These are phyloP conservation scores for Drosophila cognata DNA, from an alignment of 2,888 invertebrate genomes.

Conservation along the genomic window DNA sequence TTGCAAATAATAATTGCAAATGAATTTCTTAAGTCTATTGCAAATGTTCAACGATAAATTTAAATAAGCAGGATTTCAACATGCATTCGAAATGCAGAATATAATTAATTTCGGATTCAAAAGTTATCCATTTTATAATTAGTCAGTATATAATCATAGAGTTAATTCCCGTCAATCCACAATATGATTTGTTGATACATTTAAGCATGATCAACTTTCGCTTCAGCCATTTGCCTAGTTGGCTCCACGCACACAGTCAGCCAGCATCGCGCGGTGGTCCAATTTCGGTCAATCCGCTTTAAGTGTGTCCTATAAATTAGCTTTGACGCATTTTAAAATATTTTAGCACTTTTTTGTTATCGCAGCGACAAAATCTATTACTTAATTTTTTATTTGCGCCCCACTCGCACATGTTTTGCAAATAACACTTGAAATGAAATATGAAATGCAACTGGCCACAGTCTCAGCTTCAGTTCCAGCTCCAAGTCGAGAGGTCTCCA, in stretches of 20 bases:
- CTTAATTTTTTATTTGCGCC: constrained; percentile 77
- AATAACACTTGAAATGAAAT: constrained; percentile 76
- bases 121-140: neutral
- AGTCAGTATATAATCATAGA: neutral
- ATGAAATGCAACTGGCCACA: constrained; percentile 72
- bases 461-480: constrained; percentile 3
- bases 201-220: constrained; percentile 52
- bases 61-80: neutral
- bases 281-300: constrained; percentile 54
- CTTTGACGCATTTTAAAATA: constrained; percentile 76
- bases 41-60: neutral
- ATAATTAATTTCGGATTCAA: neutral
- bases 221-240: constrained; percentile 34
- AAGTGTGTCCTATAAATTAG: constrained; percentile 69
- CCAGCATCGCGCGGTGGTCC: constrained; percentile 56
- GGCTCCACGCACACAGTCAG: constrained; percentile 3
- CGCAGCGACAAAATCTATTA: constrained; percentile 78
- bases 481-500: constrained; percentile 47
- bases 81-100: neutral
- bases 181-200: constrained; percentile 15
- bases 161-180: neutral
- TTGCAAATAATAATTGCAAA: neutral
- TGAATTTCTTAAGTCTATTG: neutral
- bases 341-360: constrained; percentile 83
- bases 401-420: constrained; percentile 71